Evolutionary conservation across 2,888 invertebrate species (phyloP), one percentile per base, ranked within the genome.

Genomic region (Drosophila hamatofila): DNA sequence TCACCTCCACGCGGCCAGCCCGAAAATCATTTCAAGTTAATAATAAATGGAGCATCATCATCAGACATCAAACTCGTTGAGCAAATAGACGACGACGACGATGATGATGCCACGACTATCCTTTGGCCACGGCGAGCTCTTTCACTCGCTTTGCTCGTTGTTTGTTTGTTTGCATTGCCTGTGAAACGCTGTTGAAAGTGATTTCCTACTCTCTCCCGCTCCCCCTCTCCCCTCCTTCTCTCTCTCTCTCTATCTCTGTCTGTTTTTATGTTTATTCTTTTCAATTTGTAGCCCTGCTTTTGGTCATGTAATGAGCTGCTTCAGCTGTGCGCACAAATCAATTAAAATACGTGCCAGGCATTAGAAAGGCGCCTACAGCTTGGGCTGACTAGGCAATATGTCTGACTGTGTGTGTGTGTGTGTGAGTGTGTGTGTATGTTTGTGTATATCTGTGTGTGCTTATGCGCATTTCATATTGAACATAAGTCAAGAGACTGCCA

Each of bases 291-390:
- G 71, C 52, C 35, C 7, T 37, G 35, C n/a, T 52, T 65, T 66
- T 55, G 63, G 75, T 18, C 69, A 57, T 69, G 70, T 75, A 81
- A 78, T 72, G 75, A 78, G 81, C 78, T 64, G 72, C 55, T 74
- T 52, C 55, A 71, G 57, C 65, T 56, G 55, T 52, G 70, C 62
- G 48, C 76, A 77, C 79, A 88, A 90, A 91, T 91, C 91, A 91
- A 91, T 91, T 91, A 91, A 91, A 90, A 90, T 89, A 91, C 91
- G 91, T 91, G 91, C 83, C 72, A 77, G 75, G 91, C 89, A 88
- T 88, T 83, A 81, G 88, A 82, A 82, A 78, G 66, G 39, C 60
- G 58, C 52, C 65, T 46, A 18, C 48, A 52, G 25, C 27, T 46
- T 25, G 9, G 44, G 58, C 82, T 83, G 83, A 83, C 86, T 83